Percentiles rank a stretch among this genome's conserved stretches.
phyloP scores from a whole-genome alignment of 2,888 invertebrate genomes.

The Drosophila setosimentum region DNA sequence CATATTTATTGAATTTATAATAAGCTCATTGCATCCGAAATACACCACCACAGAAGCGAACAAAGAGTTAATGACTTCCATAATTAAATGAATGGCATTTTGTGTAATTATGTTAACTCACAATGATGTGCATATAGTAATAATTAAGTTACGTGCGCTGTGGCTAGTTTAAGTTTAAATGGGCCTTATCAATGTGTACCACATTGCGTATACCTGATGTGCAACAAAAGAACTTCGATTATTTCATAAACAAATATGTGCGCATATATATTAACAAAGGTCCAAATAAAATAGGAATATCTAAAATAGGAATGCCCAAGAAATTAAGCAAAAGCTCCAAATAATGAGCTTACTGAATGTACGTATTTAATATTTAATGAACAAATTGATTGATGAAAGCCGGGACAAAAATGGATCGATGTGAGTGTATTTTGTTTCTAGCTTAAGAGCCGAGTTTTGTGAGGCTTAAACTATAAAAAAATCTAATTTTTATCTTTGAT shows the following conservation, averaged over 20 bases:
- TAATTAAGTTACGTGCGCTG: constrained; percentile 47
- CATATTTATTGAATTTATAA: constrained; percentile 37
- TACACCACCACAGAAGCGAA: constrained; percentile 1
- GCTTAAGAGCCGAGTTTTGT: background rate
- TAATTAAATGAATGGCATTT: constrained; percentile 30
- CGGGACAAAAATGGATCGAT: no score
- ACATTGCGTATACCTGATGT: constrained; percentile 50
- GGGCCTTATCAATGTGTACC: background rate
- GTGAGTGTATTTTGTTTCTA: background rate
- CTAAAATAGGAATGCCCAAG: no score
- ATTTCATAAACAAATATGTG: constrained; percentile 9
- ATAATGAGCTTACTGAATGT: background rate
- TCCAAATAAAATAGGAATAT: background rate
- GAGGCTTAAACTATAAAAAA: background rate
- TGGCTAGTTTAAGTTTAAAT: constrained; percentile 20
- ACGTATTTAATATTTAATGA: background rate
- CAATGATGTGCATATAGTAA: constrained; percentile 21
- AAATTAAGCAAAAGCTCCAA: background rate
- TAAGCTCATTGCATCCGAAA: constrained; percentile 29
- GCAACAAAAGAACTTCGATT: constrained; percentile 12
- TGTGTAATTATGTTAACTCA: constrained; percentile 3
- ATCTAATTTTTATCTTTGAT: background rate
- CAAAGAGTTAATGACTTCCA: constrained; percentile 40
- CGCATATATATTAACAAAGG: background rate
- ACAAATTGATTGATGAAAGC: background rate